A percentile compares a stretch with the other conserved stretches of the same genome.
Evolutionary conservation across 1,140 invertebrate species (phyloP).

Genomic region (Platorchestia sp.): DNA sequence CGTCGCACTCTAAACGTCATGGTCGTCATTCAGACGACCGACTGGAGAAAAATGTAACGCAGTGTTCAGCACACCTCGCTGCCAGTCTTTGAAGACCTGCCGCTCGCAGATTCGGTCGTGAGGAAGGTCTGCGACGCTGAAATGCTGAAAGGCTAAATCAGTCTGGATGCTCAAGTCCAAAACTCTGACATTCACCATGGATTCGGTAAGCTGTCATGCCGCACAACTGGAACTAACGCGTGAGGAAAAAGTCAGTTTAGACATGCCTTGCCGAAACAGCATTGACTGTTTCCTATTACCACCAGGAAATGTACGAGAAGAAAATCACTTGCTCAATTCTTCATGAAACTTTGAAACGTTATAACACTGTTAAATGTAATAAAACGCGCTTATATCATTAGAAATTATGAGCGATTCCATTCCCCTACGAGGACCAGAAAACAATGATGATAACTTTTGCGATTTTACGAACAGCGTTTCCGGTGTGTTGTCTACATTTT

Average conservation of each 20-base stretch:
- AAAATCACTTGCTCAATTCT: background rate
- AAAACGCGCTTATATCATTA: too few relatives aligned
- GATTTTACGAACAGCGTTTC: too few relatives aligned
- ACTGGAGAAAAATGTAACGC: constrained; percentile 17
- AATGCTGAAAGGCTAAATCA: background rate
- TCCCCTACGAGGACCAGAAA: background rate
- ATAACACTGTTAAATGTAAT: too few relatives aligned
- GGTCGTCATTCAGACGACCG: constrained; percentile 19
- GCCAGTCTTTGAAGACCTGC: background rate
- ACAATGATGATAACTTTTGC: too few relatives aligned
- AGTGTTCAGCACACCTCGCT: background rate
- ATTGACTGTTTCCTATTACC: background rate
- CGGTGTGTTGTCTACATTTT: too few relatives aligned
- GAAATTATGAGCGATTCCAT: too few relatives aligned
- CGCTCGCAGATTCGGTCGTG: background rate
- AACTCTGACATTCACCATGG: background rate
- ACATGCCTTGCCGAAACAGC: background rate
- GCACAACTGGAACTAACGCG: background rate
- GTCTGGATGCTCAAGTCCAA: background rate
- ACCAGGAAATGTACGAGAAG: background rate
- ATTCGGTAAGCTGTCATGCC: background rate
- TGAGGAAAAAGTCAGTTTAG: background rate
- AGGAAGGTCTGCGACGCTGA: background rate
- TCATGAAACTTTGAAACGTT: background rate
- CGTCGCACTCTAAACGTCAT: background rate